phyloP scores from a whole-genome alignment of 2,113 vertebrate genomes.

The Lasiurus borealis region DNA sequence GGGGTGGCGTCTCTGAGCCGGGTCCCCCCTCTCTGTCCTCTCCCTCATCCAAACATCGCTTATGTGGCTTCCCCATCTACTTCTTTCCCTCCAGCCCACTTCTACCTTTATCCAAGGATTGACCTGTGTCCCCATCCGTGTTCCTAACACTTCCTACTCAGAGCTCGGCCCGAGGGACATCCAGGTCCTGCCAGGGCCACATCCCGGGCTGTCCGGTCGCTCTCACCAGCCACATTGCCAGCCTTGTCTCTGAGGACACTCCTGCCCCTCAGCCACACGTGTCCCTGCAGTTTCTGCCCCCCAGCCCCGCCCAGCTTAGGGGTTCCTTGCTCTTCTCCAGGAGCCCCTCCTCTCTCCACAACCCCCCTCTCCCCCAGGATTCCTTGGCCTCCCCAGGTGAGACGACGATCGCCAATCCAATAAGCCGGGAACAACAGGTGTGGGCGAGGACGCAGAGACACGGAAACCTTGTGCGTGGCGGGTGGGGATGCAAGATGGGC shows the following conservation, averaged over 20 bases:
- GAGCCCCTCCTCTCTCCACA: no score
- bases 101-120: no score
- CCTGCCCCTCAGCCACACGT: fast-evolving
- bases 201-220: fast-evolving
- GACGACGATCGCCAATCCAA: not conserved
- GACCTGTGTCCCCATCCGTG: not conserved
- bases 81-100: not conserved
- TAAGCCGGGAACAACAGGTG: not conserved
- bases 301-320: not conserved
- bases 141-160: no score
- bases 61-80: not conserved
- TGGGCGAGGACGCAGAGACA: not conserved
- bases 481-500: not conserved
- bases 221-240: not conserved
- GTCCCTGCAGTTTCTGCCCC: not conserved
- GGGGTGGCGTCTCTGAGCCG: not conserved
- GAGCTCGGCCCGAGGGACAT: not conserved
- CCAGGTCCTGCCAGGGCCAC: no score
- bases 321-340: not conserved
- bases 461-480: not conserved
- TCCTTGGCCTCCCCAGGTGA: not conserved
- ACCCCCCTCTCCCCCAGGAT: not conserved
- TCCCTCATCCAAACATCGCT: not conserved
- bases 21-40: not conserved
- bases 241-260: not conserved